Base-by-base conservation (phyloP, 1,140 invertebrate species). In the Drosophila simulans region DNA sequence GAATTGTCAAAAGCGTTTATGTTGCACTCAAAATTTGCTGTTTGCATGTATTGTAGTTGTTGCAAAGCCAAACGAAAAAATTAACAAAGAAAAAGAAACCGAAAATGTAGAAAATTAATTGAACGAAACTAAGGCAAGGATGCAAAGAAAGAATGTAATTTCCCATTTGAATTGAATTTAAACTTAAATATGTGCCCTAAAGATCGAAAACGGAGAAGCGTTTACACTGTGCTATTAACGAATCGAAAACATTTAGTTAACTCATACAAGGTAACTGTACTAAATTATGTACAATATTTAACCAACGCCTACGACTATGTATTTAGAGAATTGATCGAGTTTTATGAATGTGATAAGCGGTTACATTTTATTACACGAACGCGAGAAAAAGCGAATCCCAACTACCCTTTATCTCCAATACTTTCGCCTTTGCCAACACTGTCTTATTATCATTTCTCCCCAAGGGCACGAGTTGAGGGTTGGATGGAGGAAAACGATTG, bases 301-400 rank as follows among this genome's bases (percentile, higher is more conserved):
- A 48, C 63, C 63, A 48, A 69, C 31, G 66, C 42, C 64, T 55
- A 70, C 42, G 63, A 56, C 66, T 70, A 65, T 70, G 64, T 70
- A 70, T 70, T 70, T 70, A 69, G 66, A 70, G 51, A 75, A 75
- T 54, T 68, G 58, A 78, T 82, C 71, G 63, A 75, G 72, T 74
- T 73, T 73, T 79, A 59, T 71, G 72, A 78, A 86, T 86, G 82
- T 86, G 82, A 85, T 85, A 84, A 85, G 59, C 54, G 56, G 40
- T 63, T 79, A 79, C 59, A 66, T 83, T 84, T 69, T 46, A 77
- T 83, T 79, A 72, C 69, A 84, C 52, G 35, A 37, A 63, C 52
- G 35, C 39, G 31, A 51, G 25, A 15, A 69, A 43, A 17, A 43
- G 43, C 35, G n/a, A 62, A 54, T 22, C 31, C 40, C 17, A 25